Evolutionary conservation across 2,888 invertebrate genomes (phyloP).

Genomic region (Stenurella melanura): DNA sequence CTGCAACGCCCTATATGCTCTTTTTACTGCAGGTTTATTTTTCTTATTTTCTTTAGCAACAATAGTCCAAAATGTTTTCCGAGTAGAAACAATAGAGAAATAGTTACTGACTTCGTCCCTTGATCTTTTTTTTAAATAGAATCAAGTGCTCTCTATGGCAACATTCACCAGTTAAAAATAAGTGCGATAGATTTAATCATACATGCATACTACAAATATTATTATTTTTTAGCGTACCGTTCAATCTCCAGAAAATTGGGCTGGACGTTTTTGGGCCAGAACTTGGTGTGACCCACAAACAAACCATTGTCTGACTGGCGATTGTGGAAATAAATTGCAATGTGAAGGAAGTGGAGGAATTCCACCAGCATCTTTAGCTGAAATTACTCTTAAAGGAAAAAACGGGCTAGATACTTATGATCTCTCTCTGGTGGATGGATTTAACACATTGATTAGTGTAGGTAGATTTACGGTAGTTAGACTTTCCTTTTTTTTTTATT

Average conservation of each 20-base stretch:
- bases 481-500: too few relatives aligned
- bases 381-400: conserved; percentile 71
- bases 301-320: conserved; percentile 70
- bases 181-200: too few relatives aligned
- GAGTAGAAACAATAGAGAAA: too few relatives aligned
- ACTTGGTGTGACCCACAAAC: conserved; percentile 69
- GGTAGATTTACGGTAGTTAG: conserved; percentile 42
- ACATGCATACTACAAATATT: too few relatives aligned
- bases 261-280: conserved; percentile 73
- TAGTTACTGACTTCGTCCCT: too few relatives aligned
- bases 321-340: conserved; percentile 70
- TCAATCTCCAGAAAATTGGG: conserved; percentile 67
- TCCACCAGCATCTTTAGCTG: conserved; percentile 72
- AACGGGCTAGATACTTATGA: conserved; percentile 73
- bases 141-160: too few relatives aligned
- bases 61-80: too few relatives aligned
- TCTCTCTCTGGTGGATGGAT: conserved; percentile 75
- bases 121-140: too few relatives aligned
- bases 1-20: too few relatives aligned
- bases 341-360: conserved; percentile 73
- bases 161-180: too few relatives aligned
- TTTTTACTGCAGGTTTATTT: too few relatives aligned
- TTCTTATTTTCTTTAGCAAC: too few relatives aligned
- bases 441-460: conserved; percentile 70
- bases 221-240: conserved; percentile 53